Percentiles rank a stretch among this genome's conserved stretches.
These are phyloP conservation scores for Oreochromis grahami DNA, from an alignment of 2,797 vertebrate species.

Conservation along the genomic window DNA sequence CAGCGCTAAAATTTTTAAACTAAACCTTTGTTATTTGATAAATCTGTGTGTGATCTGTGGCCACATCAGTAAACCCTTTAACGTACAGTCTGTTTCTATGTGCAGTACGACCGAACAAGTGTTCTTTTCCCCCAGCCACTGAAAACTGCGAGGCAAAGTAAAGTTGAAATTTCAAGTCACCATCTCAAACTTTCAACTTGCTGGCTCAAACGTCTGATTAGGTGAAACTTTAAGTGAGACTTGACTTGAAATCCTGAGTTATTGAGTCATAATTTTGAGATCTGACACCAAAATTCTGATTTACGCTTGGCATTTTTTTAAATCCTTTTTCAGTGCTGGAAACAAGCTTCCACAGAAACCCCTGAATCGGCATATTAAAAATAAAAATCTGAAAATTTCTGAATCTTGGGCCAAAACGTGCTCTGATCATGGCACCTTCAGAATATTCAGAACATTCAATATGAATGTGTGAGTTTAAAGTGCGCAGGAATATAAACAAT, in stretches of 20 bases:
- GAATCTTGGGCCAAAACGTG: not conserved
- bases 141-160: not conserved
- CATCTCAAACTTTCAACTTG: not conserved
- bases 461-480: constrained; percentile 36
- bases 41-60: not conserved
- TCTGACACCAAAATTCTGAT: not conserved
- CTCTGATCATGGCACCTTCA: not conserved
- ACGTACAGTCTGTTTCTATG: not conserved
- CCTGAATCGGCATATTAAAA: not conserved
- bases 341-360: not conserved
- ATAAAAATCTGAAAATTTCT: not conserved
- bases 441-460: not conserved
- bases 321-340: not conserved
- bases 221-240: not conserved
- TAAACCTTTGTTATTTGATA: not conserved
- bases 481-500: constrained; percentile 3
- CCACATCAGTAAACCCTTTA: not conserved
- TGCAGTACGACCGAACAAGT: not conserved
- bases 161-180: not conserved
- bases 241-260: not conserved
- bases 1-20: not conserved
- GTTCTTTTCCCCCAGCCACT: not conserved
- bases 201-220: not conserved
- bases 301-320: not conserved
- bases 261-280: not conserved